Conservation (phyloP, 2,113 vertebrate genomes). For the Nothocercus julius region DNA sequence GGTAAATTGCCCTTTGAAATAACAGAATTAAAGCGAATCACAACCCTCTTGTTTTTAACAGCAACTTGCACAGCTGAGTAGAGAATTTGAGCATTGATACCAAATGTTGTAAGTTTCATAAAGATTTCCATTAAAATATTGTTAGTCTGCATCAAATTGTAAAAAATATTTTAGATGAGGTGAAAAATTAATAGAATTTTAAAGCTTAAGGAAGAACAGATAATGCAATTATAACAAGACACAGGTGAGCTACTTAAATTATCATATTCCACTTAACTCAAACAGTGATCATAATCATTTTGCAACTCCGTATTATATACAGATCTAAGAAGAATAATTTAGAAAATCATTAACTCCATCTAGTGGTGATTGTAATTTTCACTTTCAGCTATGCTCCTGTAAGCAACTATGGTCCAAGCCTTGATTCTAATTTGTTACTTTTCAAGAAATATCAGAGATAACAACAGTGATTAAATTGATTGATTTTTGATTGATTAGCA, state of each 20-base stretch:
- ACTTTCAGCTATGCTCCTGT: not conserved
- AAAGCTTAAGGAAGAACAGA: conserved; percentile 38
- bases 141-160: conserved; percentile 30
- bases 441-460: not conserved
- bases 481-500: not conserved
- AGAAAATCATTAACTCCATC: conserved; percentile 80
- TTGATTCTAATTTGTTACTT: not conserved
- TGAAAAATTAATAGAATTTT: conserved; percentile 55
- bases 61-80: not conserved
- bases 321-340: conserved; percentile 29
- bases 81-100: not conserved
- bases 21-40: not conserved
- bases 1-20: not conserved
- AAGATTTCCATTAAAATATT: conserved; percentile 46
- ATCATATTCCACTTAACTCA: conserved; percentile 58
- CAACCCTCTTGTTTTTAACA: not conserved
- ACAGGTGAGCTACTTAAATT: conserved; percentile 68
- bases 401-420: not conserved
- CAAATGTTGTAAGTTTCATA: not conserved
- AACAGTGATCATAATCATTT: conserved; percentile 45
- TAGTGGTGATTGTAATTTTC: conserved; percentile 73
- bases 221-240: conserved; percentile 61
- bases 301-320: conserved; percentile 33
- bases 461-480: not conserved
- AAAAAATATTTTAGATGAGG: conserved; percentile 23